These are phyloP conservation scores for Ariopsis seemanni DNA, from an alignment of 2,113 vertebrate genomes.

Conservation along the genomic window DNA sequence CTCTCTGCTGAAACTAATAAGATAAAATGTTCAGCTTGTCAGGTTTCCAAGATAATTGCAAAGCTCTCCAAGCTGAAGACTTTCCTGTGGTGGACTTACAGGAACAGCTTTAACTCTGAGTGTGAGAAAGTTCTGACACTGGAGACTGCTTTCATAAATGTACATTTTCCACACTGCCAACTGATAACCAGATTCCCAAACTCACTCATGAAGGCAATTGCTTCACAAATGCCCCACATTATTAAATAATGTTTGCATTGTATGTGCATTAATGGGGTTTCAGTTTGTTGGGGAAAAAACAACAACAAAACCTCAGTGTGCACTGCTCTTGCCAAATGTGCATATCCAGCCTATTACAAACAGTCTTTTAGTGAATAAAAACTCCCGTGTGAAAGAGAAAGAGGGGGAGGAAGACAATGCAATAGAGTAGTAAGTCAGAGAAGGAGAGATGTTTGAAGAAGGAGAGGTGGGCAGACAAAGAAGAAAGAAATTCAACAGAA, in stretches of 20 bases:
- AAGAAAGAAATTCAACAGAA: neutral
- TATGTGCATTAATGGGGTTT: conserved; percentile 14
- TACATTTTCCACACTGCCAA: neutral
- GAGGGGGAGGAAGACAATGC: neutral
- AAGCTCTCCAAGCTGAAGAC: no score
- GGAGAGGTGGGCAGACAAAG: conserved; percentile 37
- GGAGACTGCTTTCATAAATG: neutral
- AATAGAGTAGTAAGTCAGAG: neutral
- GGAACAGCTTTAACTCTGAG: no score
- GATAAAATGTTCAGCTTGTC: neutral
- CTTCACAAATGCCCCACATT: neutral
- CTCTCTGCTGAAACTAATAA: neutral
- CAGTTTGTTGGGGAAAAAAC: neutral
- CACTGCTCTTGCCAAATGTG: neutral
- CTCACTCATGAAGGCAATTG: neutral
- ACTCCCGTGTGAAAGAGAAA: no score
- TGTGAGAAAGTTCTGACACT: neutral
- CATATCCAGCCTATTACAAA: neutral
- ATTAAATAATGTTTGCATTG: conserved; percentile 33
- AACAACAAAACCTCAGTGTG: neutral
- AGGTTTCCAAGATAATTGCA: neutral
- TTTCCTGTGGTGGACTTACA: no score
- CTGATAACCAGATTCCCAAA: neutral
- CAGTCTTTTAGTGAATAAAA: neutral
- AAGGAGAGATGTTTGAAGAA: neutral